Conservation (phyloP, 2,113 vertebrate species). For the Conger conger region DNA sequence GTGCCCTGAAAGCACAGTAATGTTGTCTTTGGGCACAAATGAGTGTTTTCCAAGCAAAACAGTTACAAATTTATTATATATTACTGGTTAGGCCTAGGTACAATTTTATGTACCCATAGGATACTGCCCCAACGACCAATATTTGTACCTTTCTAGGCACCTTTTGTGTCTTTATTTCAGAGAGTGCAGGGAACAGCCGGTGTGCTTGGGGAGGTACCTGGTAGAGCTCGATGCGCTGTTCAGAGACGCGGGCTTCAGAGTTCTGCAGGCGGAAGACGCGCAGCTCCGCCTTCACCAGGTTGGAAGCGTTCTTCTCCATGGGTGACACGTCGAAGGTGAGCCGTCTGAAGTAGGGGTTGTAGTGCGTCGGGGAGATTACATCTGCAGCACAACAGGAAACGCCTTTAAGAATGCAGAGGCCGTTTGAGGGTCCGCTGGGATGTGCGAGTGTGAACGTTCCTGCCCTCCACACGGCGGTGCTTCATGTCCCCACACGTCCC, state of each 20-base stretch:
- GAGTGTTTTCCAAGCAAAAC: too few relatives aligned
- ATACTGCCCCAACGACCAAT: too few relatives aligned
- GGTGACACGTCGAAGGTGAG: conserved; percentile 87
- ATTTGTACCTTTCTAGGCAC: too few relatives aligned
- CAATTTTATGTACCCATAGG: too few relatives aligned
- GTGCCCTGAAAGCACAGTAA: too few relatives aligned
- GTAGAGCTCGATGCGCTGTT: conserved; percentile 94
- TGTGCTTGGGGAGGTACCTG: conserved; percentile 73
- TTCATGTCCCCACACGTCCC: too few relatives aligned
- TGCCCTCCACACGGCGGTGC: too few relatives aligned
- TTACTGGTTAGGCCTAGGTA: too few relatives aligned
- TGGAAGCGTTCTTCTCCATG: conserved; percentile 93
- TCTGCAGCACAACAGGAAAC: conserved; percentile 53
- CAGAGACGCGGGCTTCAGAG: conserved; percentile 80
- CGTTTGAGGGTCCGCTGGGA: not conserved
- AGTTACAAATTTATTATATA: too few relatives aligned
- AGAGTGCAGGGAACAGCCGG: not conserved
- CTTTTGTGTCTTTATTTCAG: too few relatives aligned
- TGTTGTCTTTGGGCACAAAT: too few relatives aligned
- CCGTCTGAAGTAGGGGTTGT: conserved; percentile 72
- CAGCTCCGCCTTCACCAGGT: conserved; percentile 92
- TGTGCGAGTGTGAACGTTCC: too few relatives aligned
- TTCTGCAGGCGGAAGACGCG: conserved; percentile 91
- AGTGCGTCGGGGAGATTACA: conserved; percentile 59
- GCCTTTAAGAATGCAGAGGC: not conserved